phyloP scores from a whole-genome alignment of 2,113 vertebrate genomes.

The Manacus vitellinus region DNA sequence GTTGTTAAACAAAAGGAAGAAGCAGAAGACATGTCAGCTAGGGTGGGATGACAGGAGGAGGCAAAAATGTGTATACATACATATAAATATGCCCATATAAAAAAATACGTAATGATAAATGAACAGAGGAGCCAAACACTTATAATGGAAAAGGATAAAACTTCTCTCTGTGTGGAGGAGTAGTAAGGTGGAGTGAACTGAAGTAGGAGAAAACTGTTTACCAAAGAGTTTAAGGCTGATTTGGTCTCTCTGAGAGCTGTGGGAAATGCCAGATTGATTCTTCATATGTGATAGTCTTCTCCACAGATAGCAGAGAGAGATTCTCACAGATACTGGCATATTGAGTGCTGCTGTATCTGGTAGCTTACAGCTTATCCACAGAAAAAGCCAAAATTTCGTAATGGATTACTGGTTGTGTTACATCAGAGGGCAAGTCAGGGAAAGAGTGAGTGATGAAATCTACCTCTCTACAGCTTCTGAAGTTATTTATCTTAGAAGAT shows the following conservation, averaged over 20 bases:
- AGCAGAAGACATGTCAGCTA: not conserved
- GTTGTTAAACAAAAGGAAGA: not conserved
- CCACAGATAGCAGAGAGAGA: not conserved
- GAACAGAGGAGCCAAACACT: not conserved
- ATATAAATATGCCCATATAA: not conserved
- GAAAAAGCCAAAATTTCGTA: not conserved
- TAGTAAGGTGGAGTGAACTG: not conserved
- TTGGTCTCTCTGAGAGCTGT: not conserved
- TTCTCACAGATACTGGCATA: not conserved
- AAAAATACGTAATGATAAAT: not conserved
- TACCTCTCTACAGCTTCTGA: not conserved
- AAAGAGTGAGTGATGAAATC: not conserved
- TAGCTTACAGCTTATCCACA: not conserved
- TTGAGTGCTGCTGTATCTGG: not conserved
- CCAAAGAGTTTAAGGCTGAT: not conserved
- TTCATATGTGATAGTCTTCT: not conserved
- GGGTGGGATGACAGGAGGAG: not conserved
- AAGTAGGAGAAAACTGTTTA: not conserved
- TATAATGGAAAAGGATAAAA: not conserved
- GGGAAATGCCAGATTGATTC: not conserved
- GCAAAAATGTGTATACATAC: not conserved
- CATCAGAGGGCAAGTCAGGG: not conserved
- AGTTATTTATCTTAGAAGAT: not conserved
- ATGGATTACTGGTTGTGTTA: not conserved
- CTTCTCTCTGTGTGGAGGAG: not conserved